Base-by-base conservation (phyloP, 2,888 invertebrate genomes). In the Luffia ferchaultella region DNA sequence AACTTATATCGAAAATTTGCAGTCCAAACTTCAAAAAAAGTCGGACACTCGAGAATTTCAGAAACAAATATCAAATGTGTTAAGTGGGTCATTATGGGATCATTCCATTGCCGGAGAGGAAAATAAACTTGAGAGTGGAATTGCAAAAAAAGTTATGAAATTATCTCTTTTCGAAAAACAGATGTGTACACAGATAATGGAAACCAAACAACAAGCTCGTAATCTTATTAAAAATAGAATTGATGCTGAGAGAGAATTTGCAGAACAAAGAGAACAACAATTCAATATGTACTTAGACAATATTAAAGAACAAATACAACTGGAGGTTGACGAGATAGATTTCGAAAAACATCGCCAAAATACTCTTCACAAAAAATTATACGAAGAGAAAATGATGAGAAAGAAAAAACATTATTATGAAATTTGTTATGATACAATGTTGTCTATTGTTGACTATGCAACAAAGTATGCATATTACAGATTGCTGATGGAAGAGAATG, bases 121-220 rank as follows among this genome's bases (percentile, higher is more conserved):
- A 60, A 63, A 65, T 9, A 76, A 77, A 54, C 67, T 85, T 19
- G 86, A 88, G 55, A 68, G 70, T 44, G 71, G 78, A 15, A 68
- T 89, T 12, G 82, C 86, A 0, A 77, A 77, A 51, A 87, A 86
- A 58, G 78, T 89, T 2, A 67, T 89, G 64, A 86, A 87, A 59
- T 79, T 89, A 53, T 88, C 89, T 0, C 76, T 85, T 45, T 89
- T 87, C 64, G 90, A 90, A 61, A 90, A 89, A 63, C 87, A 87
- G 67, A 87, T 90, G 75, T 78, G 86, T 46, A 85, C 85, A 41
- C 88, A 88, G 69, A 70, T 90, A 52, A 85, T 86, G 67, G 87
- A 89, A 64, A 84, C 89, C 0, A 85, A 87, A 50, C 77, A 86
- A 47, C 86, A 88, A 57, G 86, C 86, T 41, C 77, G 86, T 42